Conservation (phyloP, 2,113 vertebrate genomes). For the Calyptomena viridis region DNA sequence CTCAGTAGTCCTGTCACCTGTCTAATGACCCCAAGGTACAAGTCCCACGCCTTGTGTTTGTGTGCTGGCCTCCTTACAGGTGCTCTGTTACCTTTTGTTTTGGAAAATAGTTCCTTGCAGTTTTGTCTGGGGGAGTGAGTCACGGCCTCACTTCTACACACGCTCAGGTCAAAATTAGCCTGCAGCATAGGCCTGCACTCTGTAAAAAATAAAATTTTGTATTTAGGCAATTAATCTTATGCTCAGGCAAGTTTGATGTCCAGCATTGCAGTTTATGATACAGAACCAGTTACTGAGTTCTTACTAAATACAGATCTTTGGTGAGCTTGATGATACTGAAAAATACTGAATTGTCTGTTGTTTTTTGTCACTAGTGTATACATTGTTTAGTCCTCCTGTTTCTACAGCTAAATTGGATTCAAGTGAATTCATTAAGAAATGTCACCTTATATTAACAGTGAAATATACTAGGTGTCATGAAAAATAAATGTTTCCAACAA, state of each 20-base stretch:
- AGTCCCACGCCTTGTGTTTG: not conserved
- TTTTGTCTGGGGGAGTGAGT: not conserved
- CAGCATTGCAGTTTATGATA: not conserved
- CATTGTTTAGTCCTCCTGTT: not conserved
- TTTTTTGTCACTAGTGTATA: not conserved
- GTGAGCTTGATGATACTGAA: not conserved
- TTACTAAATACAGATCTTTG: not conserved
- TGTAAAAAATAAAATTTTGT: not conserved
- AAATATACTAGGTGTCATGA: not conserved
- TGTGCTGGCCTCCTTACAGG: not conserved
- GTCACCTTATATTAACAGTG: not conserved
- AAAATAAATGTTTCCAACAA: not conserved
- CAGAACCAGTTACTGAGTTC: not conserved
- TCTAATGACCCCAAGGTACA: not conserved
- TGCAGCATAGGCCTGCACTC: no score
- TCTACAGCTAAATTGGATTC: slow-evolving; percentile 15
- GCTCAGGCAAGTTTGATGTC: not conserved
- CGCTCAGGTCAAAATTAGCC: no score
- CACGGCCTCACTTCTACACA: no score
- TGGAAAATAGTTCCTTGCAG: not conserved
- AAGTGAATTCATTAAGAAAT: slow-evolving; percentile 5
- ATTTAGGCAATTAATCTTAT: not conserved
- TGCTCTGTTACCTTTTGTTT: not conserved
- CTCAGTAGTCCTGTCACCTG: not conserved
- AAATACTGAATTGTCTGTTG: not conserved